Percentiles rank a stretch among this genome's conserved stretches.
Conservation (phyloP, 2,888 invertebrate genomes). For the Ochropleura plecta region DNA sequence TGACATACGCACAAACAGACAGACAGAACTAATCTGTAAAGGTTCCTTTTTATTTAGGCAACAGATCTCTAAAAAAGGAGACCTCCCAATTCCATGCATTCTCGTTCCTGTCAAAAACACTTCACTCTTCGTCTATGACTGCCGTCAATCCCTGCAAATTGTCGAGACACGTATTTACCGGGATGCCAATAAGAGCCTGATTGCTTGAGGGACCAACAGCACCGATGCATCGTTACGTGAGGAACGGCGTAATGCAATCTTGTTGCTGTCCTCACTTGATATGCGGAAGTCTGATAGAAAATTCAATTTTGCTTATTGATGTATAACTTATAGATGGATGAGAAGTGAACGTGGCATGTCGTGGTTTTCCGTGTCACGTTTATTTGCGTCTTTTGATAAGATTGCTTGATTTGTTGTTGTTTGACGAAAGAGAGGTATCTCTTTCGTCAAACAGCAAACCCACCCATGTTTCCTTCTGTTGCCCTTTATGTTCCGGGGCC, state of each 20-base stretch:
- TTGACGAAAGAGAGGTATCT: too few species aligned
- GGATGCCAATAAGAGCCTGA: constrained; percentile 49
- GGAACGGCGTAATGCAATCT: constrained; percentile 62
- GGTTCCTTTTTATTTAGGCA: too few species aligned
- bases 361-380: background rate
- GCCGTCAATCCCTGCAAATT: constrained; percentile 36
- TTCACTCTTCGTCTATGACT: constrained; percentile 16
- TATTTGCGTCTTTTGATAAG: background rate
- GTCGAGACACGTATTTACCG: constrained; percentile 42
- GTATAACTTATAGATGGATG: background rate
- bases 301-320: constrained; percentile 62
- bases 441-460: too few species aligned
- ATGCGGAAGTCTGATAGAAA: constrained; percentile 63
- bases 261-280: constrained; percentile 59
- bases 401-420: too few species aligned
- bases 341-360: background rate
- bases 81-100: background rate
- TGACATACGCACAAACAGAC: too few species aligned
- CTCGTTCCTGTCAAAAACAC: background rate
- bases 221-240: constrained; percentile 59
- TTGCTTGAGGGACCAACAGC: constrained; percentile 51
- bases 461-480: too few species aligned
- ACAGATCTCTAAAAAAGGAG: constrained; percentile 1
- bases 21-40: too few species aligned
- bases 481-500: too few species aligned